Conservation (phyloP, 1,140 invertebrate genomes). For the Belonocnema kinseyi region DNA sequence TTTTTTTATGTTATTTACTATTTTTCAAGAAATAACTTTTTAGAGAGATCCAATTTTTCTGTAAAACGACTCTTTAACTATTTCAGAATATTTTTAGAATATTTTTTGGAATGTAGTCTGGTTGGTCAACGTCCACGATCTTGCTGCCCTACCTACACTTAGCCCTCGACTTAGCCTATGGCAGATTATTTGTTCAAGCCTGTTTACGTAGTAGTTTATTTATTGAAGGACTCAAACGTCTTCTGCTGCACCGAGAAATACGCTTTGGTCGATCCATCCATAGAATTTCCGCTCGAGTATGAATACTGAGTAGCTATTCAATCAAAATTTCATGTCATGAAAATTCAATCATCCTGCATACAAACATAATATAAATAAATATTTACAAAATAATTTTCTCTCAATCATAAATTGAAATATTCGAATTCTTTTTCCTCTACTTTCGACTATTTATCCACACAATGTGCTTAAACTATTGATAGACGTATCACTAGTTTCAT, state of each 20-base stretch:
- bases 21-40: no score
- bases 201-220: conserved; percentile 29
- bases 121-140: conserved; percentile 12
- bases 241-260: conserved; percentile 18
- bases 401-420: no score
- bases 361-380: no score
- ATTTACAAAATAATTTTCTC: no score
- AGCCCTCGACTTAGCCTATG: neutral
- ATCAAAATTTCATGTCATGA: neutral
- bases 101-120: conserved; percentile 10
- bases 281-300: neutral
- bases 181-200: conserved; percentile 23
- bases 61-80: neutral
- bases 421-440: no score
- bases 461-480: no score
- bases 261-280: neutral
- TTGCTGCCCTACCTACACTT: neutral
- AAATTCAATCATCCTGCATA: no score
- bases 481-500: no score
- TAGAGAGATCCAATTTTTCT: no score
- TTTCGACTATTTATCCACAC: no score
- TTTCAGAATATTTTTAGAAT: neutral
- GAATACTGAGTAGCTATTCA: neutral
- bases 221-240: conserved; percentile 4
- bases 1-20: no score